These are phyloP conservation scores for rabbit (Oryctolagus cuniculus) DNA, from an alignment of 2,113 vertebrate genomes.

Conservation along the genomic window mOryCun1.1 NC_091436.1:57259001-57259500, in stretches of 20 bases:
- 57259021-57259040: background rate
- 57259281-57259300: background rate
- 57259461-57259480: background rate
- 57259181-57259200: background rate
- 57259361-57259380: background rate
- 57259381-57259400: constrained; percentile 34
- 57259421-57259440: constrained; percentile 34
- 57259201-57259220: background rate
- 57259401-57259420: background rate
- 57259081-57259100: background rate
- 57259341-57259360: background rate
- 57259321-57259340: background rate
- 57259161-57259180: background rate
- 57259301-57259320: background rate
- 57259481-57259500: background rate
- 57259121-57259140: background rate
- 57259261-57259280: background rate
- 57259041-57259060: background rate
- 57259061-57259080: background rate
- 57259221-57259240: background rate
- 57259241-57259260: background rate
- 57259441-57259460: background rate
- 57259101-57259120: background rate
- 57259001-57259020: background rate
- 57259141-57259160: background rate